Conservation (phyloP, 2,888 invertebrate species). For the Philonicus albiceps region DNA sequence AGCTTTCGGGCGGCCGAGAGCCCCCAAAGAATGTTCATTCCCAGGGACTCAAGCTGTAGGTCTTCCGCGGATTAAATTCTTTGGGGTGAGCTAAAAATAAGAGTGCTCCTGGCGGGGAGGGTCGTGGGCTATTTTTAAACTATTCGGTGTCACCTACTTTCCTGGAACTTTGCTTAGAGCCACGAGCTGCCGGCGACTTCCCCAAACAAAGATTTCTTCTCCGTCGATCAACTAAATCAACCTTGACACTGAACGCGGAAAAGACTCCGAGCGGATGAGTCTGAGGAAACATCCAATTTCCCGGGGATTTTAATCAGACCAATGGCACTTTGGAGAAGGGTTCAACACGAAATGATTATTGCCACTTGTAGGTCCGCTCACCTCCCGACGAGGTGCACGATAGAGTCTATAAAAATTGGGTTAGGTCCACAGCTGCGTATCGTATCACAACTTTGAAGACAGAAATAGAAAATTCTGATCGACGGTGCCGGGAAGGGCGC, state of each 20-base stretch:
- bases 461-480: not conserved
- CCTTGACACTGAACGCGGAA: not conserved
- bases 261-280: not conserved
- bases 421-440: not conserved
- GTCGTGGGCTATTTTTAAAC: not conserved
- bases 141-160: constrained; percentile 2
- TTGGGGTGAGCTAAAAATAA: constrained; percentile 25
- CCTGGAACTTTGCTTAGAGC: not conserved
- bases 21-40: not conserved
- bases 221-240: not conserved
- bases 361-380: not conserved
- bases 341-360: not conserved
- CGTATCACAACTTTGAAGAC: not conserved
- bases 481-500: not conserved
- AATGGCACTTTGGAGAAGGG: not conserved
- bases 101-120: not conserved
- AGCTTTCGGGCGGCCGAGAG: not conserved
- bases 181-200: not conserved
- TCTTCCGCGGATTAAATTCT: constrained; percentile 28
- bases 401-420: not conserved
- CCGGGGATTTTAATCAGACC: not conserved
- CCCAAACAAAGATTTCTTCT: not conserved
- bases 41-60: not conserved
- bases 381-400: not conserved
- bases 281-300: not conserved